phyloP scores from a whole-genome alignment of 1,140 invertebrate species.

The Apolygus lucorum region DNA sequence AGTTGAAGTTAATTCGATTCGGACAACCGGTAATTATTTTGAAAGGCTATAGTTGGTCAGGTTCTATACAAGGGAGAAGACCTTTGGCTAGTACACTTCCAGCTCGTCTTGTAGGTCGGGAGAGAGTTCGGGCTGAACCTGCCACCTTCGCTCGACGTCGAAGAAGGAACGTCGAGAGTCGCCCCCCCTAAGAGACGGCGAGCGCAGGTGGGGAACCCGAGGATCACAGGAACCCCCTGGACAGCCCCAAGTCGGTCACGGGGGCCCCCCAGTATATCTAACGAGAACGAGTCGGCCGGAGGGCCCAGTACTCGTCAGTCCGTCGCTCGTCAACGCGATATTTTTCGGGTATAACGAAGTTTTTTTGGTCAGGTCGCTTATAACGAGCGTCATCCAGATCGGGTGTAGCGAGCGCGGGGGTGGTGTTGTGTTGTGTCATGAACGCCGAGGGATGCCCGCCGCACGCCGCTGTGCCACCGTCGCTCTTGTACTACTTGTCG shows the following conservation, averaged over 20 bases:
- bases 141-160: too few species aligned
- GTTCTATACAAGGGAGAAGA: too few species aligned
- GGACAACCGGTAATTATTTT: too few species aligned
- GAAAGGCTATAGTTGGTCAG: too few species aligned
- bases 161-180: too few species aligned
- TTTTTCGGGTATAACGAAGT: not conserved
- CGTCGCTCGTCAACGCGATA: not conserved
- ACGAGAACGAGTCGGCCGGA: not conserved
- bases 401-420: not conserved
- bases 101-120: not conserved
- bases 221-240: not conserved
- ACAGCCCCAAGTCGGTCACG: not conserved
- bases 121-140: too few species aligned
- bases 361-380: not conserved
- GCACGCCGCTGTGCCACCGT: slow-evolving; percentile 4
- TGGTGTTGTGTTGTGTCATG: not conserved
- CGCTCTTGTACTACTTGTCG: not conserved
- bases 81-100: too few species aligned
- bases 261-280: not conserved
- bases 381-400: not conserved
- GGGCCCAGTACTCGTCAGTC: not conserved
- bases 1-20: too few species aligned
- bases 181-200: too few species aligned
- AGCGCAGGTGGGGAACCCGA: not conserved
- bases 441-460: not conserved